Percentiles rank a stretch among this genome's conserved stretches.
phyloP scores from a whole-genome alignment of 2,797 vertebrate genomes.

The Anguilla anguilla region DNA sequence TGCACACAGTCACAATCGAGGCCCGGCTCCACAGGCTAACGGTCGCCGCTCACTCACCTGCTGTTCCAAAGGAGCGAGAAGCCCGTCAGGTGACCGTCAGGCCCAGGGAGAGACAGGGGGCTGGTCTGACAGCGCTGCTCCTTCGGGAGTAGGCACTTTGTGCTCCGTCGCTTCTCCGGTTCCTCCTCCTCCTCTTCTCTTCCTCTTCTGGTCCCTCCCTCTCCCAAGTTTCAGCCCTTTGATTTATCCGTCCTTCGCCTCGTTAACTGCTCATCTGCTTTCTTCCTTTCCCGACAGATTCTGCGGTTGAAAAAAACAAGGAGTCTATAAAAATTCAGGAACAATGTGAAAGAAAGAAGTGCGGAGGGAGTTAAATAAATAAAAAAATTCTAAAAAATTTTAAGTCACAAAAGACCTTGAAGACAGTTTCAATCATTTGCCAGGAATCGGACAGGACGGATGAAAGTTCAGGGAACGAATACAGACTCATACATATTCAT shows the following conservation, averaged over 20 bases:
- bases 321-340: not conserved
- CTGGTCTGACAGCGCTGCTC: not conserved
- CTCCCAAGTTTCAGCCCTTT: not conserved
- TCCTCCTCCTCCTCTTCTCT: not conserved
- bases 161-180: not conserved
- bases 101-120: not conserved
- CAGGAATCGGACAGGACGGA: not conserved
- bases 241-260: not conserved
- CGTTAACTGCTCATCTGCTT: conserved; percentile 8
- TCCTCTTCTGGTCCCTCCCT: not conserved
- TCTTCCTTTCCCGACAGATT: conserved; percentile 20
- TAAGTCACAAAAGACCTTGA: conserved; percentile 14
- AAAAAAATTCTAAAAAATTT: not conserved
- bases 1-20: not conserved
- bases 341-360: not conserved
- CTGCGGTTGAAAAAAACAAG: not conserved
- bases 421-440: conserved; percentile 13
- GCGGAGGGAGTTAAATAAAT: not conserved
- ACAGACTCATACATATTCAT: not conserved
- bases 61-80: not conserved
- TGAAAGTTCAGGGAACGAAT: conserved; percentile 19
- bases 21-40: not conserved
- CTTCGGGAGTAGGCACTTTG: not conserved
- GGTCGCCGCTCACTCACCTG: not conserved
- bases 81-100: not conserved